A percentile compares a stretch with the other conserved stretches of the same genome.
Conservation (phyloP, 37 sponge, comb jelly and placozoan species). For the Bolinopsis microptera region DNA sequence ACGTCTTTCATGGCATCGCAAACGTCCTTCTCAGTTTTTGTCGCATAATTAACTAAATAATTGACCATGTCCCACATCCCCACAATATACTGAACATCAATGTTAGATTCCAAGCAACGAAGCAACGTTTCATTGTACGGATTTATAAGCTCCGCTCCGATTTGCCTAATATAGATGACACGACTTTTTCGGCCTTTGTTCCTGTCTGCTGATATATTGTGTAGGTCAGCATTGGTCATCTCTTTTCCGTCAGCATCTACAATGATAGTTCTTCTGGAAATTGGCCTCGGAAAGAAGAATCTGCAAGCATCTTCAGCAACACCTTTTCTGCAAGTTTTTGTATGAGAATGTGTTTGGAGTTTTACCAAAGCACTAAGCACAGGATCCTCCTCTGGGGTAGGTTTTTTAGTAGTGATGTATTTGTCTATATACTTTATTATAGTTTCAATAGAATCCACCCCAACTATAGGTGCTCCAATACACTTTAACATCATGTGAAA, state of each 20-base stretch:
- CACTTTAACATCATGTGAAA: background rate
- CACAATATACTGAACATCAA: background rate
- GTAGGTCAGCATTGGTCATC: background rate
- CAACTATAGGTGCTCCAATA: background rate
- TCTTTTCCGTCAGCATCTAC: background rate
- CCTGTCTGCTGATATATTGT: background rate
- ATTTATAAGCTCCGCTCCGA: background rate
- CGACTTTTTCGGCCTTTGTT: background rate
- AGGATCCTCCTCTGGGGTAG: background rate
- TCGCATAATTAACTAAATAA: background rate
- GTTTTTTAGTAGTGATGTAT: background rate
- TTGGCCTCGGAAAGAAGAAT: background rate
- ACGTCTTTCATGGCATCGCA: background rate
- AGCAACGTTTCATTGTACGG: background rate
- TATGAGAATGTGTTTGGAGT: background rate
- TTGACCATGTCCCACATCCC: background rate
- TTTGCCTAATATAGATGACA: background rate
- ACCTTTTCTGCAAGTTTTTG: background rate
- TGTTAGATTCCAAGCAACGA: background rate
- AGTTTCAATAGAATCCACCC: background rate
- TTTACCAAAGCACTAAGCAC: background rate
- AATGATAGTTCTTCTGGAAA: background rate
- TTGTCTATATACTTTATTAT: background rate
- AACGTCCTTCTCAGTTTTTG: slow-evolving; percentile 27
- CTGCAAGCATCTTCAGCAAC: background rate